Evolutionary conservation across 2,113 vertebrate species (phyloP).

Genomic region (Cygnus buccinator): DNA sequence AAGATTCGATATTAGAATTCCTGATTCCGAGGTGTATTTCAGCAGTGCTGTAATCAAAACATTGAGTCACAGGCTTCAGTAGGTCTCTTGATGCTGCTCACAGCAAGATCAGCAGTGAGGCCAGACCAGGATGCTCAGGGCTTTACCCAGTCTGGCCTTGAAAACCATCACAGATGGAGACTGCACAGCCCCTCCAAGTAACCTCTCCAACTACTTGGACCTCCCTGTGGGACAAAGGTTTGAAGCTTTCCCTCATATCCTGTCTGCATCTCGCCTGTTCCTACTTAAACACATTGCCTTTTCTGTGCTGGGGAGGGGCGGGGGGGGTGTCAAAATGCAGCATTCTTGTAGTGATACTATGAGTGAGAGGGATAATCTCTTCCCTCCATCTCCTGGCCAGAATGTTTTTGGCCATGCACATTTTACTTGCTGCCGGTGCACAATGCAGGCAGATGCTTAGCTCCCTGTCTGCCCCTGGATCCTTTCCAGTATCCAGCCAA

Average conservation of each 20-base stretch:
- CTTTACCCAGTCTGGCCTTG: neutral
- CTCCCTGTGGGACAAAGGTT: accelerated
- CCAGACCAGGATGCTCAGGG: neutral
- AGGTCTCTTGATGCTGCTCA: neutral
- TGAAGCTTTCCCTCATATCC: neutral
- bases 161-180: neutral
- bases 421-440: neutral
- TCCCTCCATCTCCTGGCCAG: neutral
- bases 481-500: neutral
- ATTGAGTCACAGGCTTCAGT: accelerated
- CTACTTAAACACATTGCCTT: accelerated
- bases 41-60: neutral
- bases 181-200: neutral
- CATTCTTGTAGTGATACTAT: accelerated
- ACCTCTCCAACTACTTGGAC: neutral
- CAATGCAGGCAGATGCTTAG: accelerated
- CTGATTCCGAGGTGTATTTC: neutral
- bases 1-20: neutral
- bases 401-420: neutral
- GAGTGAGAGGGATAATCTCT: neutral
- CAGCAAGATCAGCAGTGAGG: neutral
- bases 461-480: accelerated
- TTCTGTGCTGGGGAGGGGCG: accelerated
- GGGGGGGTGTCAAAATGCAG: accelerated
- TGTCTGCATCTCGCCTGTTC: neutral